Evolutionary conservation across 2,113 vertebrate species (phyloP).

Genomic region (Podiceps cristatus): DNA sequence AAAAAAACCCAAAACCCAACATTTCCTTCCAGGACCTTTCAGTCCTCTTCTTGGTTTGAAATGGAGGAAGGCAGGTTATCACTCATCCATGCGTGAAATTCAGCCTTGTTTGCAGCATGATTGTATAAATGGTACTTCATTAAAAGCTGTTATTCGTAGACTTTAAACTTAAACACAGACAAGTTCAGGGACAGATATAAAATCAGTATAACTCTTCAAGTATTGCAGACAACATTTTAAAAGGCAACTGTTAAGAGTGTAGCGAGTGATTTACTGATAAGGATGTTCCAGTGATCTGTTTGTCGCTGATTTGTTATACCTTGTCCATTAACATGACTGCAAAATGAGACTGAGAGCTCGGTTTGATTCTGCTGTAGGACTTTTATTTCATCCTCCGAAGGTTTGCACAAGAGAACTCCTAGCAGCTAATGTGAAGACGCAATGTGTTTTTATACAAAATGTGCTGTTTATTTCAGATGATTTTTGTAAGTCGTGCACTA

Average conservation of each 20-base stretch:
- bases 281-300: not conserved
- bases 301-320: slow-evolving; percentile 7
- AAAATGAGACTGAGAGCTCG: not conserved
- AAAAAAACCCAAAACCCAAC: not conserved
- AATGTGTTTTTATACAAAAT: not conserved
- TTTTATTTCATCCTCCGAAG: not conserved
- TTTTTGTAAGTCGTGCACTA: not conserved
- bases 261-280: slow-evolving; percentile 29
- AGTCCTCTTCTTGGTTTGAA: slow-evolving; percentile 14
- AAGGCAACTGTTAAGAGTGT: not conserved
- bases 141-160: slow-evolving; percentile 47
- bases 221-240: slow-evolving; percentile 33
- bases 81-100: slow-evolving; percentile 10
- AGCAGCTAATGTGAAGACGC: not conserved
- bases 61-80: slow-evolving; percentile 25
- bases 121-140: slow-evolving; percentile 63
- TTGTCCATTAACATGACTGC: not conserved
- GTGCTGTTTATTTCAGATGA: not conserved
- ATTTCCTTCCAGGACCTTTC: slow-evolving; percentile 2
- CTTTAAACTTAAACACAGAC: slow-evolving; percentile 22
- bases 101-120: slow-evolving; percentile 56
- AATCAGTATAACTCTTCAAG: slow-evolving; percentile 40
- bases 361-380: not conserved
- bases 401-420: not conserved
- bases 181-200: slow-evolving; percentile 25